These are phyloP conservation scores for Anagyrus pseudococci DNA, from an alignment of 2,888 invertebrate genomes.

Conservation along the genomic window DNA sequence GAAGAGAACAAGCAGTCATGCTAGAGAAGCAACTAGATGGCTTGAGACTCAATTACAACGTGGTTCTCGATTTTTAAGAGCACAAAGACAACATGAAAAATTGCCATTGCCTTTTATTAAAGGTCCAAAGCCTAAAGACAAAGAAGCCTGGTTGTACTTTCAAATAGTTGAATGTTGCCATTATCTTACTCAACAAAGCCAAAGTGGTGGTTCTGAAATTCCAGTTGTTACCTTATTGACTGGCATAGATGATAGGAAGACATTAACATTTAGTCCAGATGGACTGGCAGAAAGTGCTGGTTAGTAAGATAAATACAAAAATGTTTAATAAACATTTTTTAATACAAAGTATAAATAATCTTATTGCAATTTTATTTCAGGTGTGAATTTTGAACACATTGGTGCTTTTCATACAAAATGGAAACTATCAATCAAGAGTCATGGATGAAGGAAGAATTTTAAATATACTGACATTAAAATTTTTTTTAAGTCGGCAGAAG, in stretches of 20 bases:
- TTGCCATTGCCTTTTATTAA: conserved; percentile 75
- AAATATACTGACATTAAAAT: conserved; percentile 11
- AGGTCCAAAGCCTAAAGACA: conserved; percentile 80
- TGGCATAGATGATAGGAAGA: conserved; percentile 69
- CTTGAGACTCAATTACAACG: conserved; percentile 85
- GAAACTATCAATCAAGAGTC: conserved; percentile 75
- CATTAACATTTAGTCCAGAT: conserved; percentile 71
- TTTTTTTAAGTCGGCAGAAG: conserved; percentile 21
- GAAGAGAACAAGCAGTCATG: conserved; percentile 83
- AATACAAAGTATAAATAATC: conserved; percentile 24
- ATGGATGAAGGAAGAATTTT: conserved; percentile 64
- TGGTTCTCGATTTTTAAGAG: conserved; percentile 86
- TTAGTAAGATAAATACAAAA: conserved; percentile 42
- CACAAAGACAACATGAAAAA: conserved; percentile 85
- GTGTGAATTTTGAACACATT: conserved; percentile 82
- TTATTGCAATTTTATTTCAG: conserved; percentile 58
- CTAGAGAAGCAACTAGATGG: conserved; percentile 93
- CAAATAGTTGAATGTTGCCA: conserved; percentile 86
- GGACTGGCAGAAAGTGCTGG: conserved; percentile 79
- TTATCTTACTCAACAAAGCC: conserved; percentile 70
- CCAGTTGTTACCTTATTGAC: conserved; percentile 80
- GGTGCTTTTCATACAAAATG: conserved; percentile 85
- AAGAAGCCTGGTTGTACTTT: conserved; percentile 75
- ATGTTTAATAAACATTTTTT: conserved; percentile 7
- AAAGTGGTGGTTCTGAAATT: conserved; percentile 60